These are phyloP conservation scores for Albula goreensis DNA, from an alignment of 2,113 vertebrate species.

Conservation along the genomic window DNA sequence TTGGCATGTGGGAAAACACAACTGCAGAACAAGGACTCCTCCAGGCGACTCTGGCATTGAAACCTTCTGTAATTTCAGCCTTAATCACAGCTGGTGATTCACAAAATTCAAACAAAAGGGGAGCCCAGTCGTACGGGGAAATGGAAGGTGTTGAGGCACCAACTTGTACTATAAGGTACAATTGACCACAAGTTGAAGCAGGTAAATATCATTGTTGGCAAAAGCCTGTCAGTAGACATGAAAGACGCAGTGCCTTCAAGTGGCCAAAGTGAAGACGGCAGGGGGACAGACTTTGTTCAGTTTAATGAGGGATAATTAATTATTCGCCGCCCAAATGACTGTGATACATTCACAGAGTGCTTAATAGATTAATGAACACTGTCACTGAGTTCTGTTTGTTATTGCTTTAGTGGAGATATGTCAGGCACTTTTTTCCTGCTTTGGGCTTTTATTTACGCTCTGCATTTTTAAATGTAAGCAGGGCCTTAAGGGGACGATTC, in stretches of 20 bases:
- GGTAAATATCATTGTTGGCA: not conserved
- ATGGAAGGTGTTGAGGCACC: conserved; percentile 22
- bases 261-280: not conserved
- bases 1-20: conserved; percentile 34
- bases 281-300: not conserved
- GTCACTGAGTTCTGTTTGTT: not conserved
- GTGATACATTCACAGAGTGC: not conserved
- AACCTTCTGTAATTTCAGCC: conserved; percentile 16
- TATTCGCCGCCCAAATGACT: not conserved
- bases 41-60: conserved; percentile 32
- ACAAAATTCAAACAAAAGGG: conserved; percentile 20
- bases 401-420: not conserved
- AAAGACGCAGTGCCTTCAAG: not conserved
- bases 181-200: not conserved
- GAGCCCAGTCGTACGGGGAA: not conserved
- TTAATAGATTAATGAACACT: not conserved
- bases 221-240: not conserved
- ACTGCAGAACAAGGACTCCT: conserved; percentile 44
- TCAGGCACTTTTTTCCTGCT: conserved; percentile 3
- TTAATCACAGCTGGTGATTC: conserved; percentile 35
- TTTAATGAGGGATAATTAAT: not conserved
- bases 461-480: conserved; percentile 31
- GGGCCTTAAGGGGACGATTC: conserved; percentile 12
- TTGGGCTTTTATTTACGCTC: conserved; percentile 27
- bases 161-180: conserved; percentile 3